Conservation (phyloP, 2,113 vertebrate genomes). For the Hydrochoerus hydrochaeris region DNA sequence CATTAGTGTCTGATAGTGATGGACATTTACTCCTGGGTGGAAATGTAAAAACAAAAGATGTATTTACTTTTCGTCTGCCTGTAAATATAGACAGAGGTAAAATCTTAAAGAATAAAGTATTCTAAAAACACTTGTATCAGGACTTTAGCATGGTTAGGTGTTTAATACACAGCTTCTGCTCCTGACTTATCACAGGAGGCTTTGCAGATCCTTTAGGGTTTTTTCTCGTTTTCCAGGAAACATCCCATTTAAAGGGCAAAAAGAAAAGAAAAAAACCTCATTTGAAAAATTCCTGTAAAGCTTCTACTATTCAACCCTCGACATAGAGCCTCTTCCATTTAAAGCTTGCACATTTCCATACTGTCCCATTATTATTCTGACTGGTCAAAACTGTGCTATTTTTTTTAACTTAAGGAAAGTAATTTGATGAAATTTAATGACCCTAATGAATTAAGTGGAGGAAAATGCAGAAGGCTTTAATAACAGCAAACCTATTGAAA, state of each 20-base stretch:
- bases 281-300: constrained; percentile 16
- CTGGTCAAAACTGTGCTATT: not conserved
- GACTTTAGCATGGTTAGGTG: not conserved
- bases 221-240: constrained; percentile 62
- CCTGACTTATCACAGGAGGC: constrained; percentile 30
- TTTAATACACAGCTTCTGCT: not conserved
- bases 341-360: constrained; percentile 21
- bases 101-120: constrained; percentile 32
- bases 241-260: constrained; percentile 4
- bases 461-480: constrained; percentile 71
- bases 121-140: not conserved
- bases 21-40: not conserved
- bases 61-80: not conserved
- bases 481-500: constrained; percentile 72
- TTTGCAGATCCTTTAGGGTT: not conserved
- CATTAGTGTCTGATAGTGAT: not conserved
- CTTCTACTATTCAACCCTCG: not conserved
- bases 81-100: not conserved
- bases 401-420: constrained; percentile 65
- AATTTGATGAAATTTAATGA: constrained; percentile 68
- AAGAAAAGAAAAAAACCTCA: not conserved
- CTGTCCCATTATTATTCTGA: not conserved
- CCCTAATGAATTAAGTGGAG: constrained; percentile 72
- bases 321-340: not conserved
- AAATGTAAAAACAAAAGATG: not conserved